Conservation (phyloP, 2,888 invertebrate genomes). For the Drosophila vallismaia region DNA sequence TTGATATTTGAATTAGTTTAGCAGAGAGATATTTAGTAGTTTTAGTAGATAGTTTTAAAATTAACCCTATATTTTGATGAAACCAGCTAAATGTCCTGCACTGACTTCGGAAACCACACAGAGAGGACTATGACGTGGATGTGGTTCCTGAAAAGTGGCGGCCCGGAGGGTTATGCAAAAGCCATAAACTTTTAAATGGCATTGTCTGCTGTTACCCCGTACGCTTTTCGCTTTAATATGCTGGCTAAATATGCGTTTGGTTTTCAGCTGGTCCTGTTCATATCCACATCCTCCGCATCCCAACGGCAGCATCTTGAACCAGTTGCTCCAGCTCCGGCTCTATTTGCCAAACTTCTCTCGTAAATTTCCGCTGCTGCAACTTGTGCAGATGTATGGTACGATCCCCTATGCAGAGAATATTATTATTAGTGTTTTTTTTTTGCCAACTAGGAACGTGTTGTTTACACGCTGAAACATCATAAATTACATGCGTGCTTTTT, state of each 20-base stretch:
- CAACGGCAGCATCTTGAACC: slow-evolving; percentile 25
- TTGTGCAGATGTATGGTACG: slow-evolving; percentile 43
- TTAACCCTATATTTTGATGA: no score
- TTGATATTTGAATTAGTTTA: no score
- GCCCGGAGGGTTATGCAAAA: slow-evolving; percentile 52
- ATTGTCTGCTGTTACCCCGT: slow-evolving; percentile 53
- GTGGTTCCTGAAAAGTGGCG: slow-evolving; percentile 23
- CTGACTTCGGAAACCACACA: slow-evolving; percentile 20
- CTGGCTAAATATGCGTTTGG: slow-evolving; percentile 69
- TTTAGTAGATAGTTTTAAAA: no score
- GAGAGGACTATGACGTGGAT: slow-evolving; percentile 20
- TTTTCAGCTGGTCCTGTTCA: slow-evolving; percentile 45
- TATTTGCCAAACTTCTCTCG: slow-evolving; percentile 54
- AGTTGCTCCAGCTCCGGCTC: slow-evolving; percentile 28
- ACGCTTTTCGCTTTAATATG: slow-evolving; percentile 65
- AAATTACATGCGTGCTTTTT: slow-evolving; percentile 77
- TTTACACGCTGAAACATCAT: slow-evolving; percentile 80
- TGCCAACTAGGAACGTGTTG: slow-evolving; percentile 70
- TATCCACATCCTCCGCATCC: slow-evolving; percentile 40
- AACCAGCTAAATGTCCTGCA: slow-evolving; percentile 9
- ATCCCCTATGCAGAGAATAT: slow-evolving; percentile 5
- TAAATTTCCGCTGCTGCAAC: slow-evolving; percentile 32
- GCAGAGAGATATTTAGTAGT: no score
- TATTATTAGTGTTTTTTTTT: slow-evolving; percentile 21
- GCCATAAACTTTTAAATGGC: slow-evolving; percentile 67